Conservation (phyloP, 1,140 invertebrate species). For the Parasteatoda tepidariorum region DNA sequence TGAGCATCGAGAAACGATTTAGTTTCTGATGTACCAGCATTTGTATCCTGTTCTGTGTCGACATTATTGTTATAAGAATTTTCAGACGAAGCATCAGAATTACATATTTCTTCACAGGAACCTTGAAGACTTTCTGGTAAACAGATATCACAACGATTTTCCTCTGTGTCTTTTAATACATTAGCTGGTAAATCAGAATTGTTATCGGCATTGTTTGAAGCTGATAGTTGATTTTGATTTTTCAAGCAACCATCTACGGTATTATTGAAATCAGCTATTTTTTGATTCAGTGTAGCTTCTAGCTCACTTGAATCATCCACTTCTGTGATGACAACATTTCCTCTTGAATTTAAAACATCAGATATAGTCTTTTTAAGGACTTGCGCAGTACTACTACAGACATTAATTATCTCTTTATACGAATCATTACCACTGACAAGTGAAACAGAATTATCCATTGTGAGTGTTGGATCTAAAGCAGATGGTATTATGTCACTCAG, state of each 20-base stretch:
- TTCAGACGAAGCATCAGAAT: no score
- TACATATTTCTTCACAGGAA: no score
- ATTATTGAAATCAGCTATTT: conserved; percentile 46
- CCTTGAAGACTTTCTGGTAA: no score
- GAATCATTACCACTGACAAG: neutral
- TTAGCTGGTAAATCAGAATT: no score
- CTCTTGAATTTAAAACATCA: conserved; percentile 44
- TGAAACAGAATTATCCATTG: neutral
- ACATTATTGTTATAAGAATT: no score
- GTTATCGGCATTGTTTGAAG: neutral
- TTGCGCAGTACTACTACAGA: conserved; percentile 46
- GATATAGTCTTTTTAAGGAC: conserved; percentile 41
- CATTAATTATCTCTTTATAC: conserved; percentile 25
- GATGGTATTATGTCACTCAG: neutral
- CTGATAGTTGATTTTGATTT: neutral
- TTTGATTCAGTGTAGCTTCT: conserved; percentile 31
- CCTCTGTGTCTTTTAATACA: no score
- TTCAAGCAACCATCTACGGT: conserved; percentile 9
- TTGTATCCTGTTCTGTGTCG: no score
- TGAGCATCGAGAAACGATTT: no score
- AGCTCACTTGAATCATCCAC: conserved; percentile 16
- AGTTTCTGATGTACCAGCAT: no score
- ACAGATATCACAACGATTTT: no score
- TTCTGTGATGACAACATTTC: conserved; percentile 15
- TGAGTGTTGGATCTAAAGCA: neutral